Evolutionary conservation across 1,140 invertebrate genomes (phyloP).

Genomic region (Sycophaga agraensis): DNA sequence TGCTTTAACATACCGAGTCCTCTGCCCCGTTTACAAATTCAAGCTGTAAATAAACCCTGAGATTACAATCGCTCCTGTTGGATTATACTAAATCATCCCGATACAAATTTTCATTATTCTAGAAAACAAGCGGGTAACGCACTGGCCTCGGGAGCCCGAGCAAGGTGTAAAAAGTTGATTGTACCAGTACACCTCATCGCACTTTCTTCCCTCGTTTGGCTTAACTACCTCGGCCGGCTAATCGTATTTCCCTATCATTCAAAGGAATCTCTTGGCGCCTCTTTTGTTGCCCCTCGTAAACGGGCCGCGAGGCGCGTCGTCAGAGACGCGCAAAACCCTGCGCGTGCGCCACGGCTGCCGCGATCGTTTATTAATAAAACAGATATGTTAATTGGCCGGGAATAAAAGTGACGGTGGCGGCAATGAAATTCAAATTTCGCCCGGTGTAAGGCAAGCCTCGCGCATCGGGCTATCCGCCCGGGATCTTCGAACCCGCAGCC

Average conservation of each 20-base stretch:
- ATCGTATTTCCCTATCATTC: background rate
- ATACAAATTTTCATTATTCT: too few relatives aligned
- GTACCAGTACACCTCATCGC: background rate
- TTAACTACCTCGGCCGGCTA: background rate
- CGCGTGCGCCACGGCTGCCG: background rate
- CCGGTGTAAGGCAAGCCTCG: background rate
- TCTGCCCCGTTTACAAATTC: too few relatives aligned
- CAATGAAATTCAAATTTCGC: conserved; percentile 13
- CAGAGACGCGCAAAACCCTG: too few relatives aligned
- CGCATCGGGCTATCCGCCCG: background rate
- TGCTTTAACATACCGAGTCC: too few relatives aligned
- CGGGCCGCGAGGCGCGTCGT: background rate
- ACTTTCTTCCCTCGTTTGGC: background rate
- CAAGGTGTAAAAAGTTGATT: background rate
- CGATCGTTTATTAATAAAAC: conserved; percentile 4
- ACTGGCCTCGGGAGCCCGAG: too few relatives aligned
- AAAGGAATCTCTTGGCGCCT: background rate
- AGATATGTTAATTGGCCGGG: conserved; percentile 10
- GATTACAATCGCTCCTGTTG: too few relatives aligned
- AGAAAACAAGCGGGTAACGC: too few relatives aligned
- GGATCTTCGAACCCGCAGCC: background rate
- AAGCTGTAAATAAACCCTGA: too few relatives aligned
- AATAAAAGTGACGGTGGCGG: background rate
- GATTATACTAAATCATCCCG: too few relatives aligned
- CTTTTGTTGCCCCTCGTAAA: background rate